Evolutionary conservation across 2,797 vertebrate genomes (phyloP).

Genomic region (Pitangus sulphuratus): DNA sequence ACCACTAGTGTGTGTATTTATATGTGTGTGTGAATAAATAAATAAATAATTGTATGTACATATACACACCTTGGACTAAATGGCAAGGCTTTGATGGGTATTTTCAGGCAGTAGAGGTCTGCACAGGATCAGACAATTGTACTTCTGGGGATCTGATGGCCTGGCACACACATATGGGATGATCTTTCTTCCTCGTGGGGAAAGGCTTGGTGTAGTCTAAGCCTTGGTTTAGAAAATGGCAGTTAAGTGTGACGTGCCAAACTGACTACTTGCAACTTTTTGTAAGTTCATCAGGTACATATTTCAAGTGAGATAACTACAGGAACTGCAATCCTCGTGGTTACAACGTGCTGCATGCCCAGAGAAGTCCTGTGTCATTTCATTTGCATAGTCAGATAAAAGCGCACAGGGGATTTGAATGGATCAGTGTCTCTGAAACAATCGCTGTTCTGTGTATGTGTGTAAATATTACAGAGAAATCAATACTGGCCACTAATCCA

Average conservation of each 20-base stretch:
- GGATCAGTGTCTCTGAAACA: neutral
- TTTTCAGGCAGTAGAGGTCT: neutral
- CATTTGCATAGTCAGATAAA: neutral
- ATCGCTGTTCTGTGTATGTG: neutral
- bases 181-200: neutral
- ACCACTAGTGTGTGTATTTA: neutral
- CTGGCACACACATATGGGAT: neutral
- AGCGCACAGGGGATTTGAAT: neutral
- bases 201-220: neutral
- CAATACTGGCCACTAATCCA: neutral
- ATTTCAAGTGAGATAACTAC: neutral
- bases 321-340: neutral
- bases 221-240: neutral
- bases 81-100: neutral
- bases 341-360: neutral
- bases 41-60: neutral
- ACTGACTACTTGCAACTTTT: neutral
- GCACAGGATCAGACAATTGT: too few relatives aligned
- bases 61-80: neutral
- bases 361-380: neutral
- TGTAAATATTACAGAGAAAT: neutral
- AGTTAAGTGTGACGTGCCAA: neutral
- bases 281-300: neutral
- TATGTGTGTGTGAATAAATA: neutral
- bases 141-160: neutral